Base-by-base conservation (phyloP, 2,113 vertebrate species). In the Etheostoma spectabile region DNA sequence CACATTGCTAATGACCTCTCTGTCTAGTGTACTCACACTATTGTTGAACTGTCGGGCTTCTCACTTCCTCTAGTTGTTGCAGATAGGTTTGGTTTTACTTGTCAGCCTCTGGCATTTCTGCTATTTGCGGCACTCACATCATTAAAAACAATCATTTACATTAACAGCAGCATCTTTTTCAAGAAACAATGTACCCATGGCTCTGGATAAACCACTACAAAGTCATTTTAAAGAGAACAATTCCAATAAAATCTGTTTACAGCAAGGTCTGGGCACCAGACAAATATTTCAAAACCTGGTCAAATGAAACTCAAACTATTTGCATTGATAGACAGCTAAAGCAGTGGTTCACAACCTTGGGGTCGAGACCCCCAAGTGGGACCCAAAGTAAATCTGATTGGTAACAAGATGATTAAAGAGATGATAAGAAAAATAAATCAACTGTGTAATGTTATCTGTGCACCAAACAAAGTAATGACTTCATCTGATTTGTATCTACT, bases 1-100 rank as follows among this genome's bases (percentile, higher is more conserved):
- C 70, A 62, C 24, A 14, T 27, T 19, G 52, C 46, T 27, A 62
- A 60, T 56, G 11, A 69, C 48, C 57, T 63, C 65, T 21, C 42
- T 72, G 51, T 38, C 21, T 21, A 21, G 1, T 7, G 38, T 24
- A 15, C 38, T 42, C 38, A 42, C 21, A 10, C n/a, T 55, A 35
- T 27, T 33, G 49, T 8, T 45, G 16, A 53, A 18, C 30, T 33
- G 1, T 16, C 18, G 8, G 35, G 49, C 22, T 22, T 56, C 35
- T 42, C 49, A 13, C 63, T 18, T 7, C 18, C 7, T 0, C 8
- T 56, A 22, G n/a, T 12, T 38, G 42, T 60, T 60, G 15, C 30
- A 59, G 19, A 19, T 8, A 38, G 6, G 21, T 38, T 49, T 59
- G 42, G 11, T 38, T 64, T 63, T 13, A 38, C 38, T 55, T 30